Evolutionary conservation across 2,797 vertebrate genomes (phyloP).

Genomic region (Crenichthys baileyi): DNA sequence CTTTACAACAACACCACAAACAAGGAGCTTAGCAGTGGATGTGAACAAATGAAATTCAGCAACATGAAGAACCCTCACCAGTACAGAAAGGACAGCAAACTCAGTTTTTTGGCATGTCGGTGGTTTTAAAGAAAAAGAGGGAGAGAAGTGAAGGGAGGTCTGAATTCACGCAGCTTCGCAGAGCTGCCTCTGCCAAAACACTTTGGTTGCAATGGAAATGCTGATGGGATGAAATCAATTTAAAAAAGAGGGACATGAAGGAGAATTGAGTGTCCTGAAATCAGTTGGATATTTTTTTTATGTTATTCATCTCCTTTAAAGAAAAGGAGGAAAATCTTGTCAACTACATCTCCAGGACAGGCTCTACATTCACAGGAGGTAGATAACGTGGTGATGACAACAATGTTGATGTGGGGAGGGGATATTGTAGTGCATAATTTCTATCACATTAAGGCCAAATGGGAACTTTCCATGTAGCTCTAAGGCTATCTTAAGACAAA

Average conservation of each 20-base stretch:
- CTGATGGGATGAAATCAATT: conserved; percentile 36
- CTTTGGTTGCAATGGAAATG: conserved; percentile 71
- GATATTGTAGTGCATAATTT: conserved; percentile 75
- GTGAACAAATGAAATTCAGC: conserved; percentile 72
- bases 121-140: conserved; percentile 77
- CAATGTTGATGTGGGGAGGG: conserved; percentile 50
- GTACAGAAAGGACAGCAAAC: conserved; percentile 84
- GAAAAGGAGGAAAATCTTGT: conserved; percentile 21
- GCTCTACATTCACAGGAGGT: conserved; percentile 81
- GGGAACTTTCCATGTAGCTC: conserved; percentile 62
- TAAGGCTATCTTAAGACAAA: conserved; percentile 81
- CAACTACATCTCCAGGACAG: conserved; percentile 70
- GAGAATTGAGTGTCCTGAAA: not conserved
- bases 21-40: conserved; percentile 83
- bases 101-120: conserved; percentile 84
- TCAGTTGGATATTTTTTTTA: conserved; percentile 18
- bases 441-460: conserved; percentile 79
- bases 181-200: conserved; percentile 63
- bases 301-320: conserved; percentile 65
- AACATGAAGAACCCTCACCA: conserved; percentile 77
- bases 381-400: conserved; percentile 70
- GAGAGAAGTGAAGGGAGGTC: conserved; percentile 75
- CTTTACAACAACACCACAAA: conserved; percentile 73
- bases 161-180: conserved; percentile 73
- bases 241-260: not conserved